Conservation (phyloP, 2,797 vertebrate species). For the Bryconaethiops microstoma region DNA sequence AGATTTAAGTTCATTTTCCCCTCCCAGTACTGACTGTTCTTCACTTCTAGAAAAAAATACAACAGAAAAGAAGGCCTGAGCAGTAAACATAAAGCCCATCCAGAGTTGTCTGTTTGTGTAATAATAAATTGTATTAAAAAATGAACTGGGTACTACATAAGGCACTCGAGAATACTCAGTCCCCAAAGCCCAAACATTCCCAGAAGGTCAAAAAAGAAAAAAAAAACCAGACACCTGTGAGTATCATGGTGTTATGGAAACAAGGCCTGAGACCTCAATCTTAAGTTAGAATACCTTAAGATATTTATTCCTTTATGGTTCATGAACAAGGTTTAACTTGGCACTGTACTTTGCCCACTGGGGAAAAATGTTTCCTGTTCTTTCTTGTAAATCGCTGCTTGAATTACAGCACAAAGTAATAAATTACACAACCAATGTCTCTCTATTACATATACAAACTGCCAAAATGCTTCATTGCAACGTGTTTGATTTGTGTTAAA, state of each 20-base stretch:
- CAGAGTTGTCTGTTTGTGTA: not conserved
- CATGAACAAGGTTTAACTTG: slow-evolving; percentile 48
- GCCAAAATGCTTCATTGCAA: not conserved
- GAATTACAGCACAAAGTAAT: not conserved
- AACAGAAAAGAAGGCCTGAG: slow-evolving; percentile 30
- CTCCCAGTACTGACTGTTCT: slow-evolving; percentile 35
- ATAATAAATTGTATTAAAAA: not conserved
- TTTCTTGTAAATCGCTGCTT: slow-evolving; percentile 4
- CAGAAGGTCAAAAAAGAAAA: not conserved
- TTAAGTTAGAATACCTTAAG: not conserved
- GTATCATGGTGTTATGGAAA: not conserved
- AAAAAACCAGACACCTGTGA: too few relatives aligned
- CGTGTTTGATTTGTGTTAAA: not conserved
- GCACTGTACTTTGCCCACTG: slow-evolving; percentile 42
- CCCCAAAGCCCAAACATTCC: not conserved
- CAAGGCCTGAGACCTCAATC: not conserved
- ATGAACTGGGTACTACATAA: not conserved
- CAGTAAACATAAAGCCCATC: slow-evolving; percentile 19
- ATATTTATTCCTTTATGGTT: slow-evolving; percentile 33
- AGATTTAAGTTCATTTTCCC: slow-evolving; percentile 20
- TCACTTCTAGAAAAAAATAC: slow-evolving; percentile 45
- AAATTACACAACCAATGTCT: slow-evolving; percentile 2
- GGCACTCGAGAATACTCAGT: not conserved
- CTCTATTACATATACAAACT: not conserved
- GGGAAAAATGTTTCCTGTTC: slow-evolving; percentile 20